Base-by-base conservation (phyloP, 2,797 vertebrate species). In the Poecilia gillii region DNA sequence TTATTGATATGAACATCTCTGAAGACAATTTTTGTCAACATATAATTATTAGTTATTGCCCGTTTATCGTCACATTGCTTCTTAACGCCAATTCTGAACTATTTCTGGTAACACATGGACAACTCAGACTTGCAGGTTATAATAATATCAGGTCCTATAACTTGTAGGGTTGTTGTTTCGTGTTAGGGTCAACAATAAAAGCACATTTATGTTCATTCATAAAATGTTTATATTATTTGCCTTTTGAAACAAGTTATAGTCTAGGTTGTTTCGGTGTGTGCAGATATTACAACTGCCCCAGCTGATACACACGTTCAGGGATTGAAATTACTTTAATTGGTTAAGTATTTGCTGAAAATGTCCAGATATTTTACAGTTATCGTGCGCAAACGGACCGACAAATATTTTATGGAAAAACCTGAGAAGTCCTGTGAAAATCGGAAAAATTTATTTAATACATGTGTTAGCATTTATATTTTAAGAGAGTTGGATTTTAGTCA, bases 1-100 rank as follows among this genome's bases (percentile, higher is more conserved):
- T 85, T 81, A 81, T 73, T 64, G 31, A 36, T 76, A 39, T 20
- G 2, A 55, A 59, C 6, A 31, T 78, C 41, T 80, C 62, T 72
- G n/a, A 81, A 59, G 47, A 25, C 55, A 66, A n/a, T 43, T 71
- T 62, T 12, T 49, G 43, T 66, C 33, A 45, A 9, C 25, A 4
- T n/a, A 28, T 51, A 41, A 8, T 72, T 72, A 28, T 33, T n/a
- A 62, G 51, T 78, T 82, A 55, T 78, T 16, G 14, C 5, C 3
- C 1, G 28, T 62, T 20, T 39, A 66, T 6, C 31, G 14, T 28
- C 18, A n/a, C 12, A 4, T 31, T 39, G 33, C 7, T 16, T 71
- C 7, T n/a, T 55, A 28, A 18, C 33, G 12, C 20, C 33, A 75
- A 18, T 16, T 25, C 49, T 47, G 31, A 59, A 71, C 36, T 57